Evolutionary conservation across 2,797 vertebrate genomes (phyloP), one percentile per base, ranked within the genome.

Genomic region (Gobionotothen gibberifrons): DNA sequence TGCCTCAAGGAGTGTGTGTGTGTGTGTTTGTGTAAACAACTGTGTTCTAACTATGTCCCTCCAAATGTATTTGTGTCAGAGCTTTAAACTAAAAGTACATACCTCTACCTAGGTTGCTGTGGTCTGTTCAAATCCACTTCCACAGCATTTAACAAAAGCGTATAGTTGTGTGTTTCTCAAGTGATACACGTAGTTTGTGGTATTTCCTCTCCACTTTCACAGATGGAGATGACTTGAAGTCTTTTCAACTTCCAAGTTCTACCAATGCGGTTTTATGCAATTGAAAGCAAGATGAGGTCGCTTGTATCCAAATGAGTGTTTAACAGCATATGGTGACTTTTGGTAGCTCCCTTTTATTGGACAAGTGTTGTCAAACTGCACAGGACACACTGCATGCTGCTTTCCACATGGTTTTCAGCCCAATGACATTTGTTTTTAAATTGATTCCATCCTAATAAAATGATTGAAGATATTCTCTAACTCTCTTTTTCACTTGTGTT

Each of bases 1-100:
- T 91, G 92, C 93, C 92, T 92, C 65, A 70, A 91, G 92, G 87
- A 82, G 53, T 70, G 69, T n/a, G 49, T 72, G 69, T 74, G 58
- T 42, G 65, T 74, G 55, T 49, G 49, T 71, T 55, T 81, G 65
- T 72, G 75, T 75, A 87, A 88, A 90, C 78, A 85, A 87, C 71
- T 60, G 55, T 75, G 85, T 90, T 85, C 81, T 60, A 63, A 79
- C 84, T 60, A 47, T 39, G 77, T 76, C 78, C 83, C 57, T 77
- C 54, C 76, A 54, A 88, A 86, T 85, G 83, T 82, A 86, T 81
- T 79, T 10, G 15, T 76, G 82, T 76, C 75, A 61, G 51, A 14
- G 21, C 49, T 21, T 43, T 53, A 55, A 32, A 82, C 47, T 55
- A 47, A 81, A 74, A 79, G 61, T 65, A 62, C 43, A n/a, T 74